Percentiles rank a stretch among this genome's conserved stretches.
phyloP scores from a whole-genome alignment of 2,113 vertebrate genomes.

The Oreamnos americanus region DNA sequence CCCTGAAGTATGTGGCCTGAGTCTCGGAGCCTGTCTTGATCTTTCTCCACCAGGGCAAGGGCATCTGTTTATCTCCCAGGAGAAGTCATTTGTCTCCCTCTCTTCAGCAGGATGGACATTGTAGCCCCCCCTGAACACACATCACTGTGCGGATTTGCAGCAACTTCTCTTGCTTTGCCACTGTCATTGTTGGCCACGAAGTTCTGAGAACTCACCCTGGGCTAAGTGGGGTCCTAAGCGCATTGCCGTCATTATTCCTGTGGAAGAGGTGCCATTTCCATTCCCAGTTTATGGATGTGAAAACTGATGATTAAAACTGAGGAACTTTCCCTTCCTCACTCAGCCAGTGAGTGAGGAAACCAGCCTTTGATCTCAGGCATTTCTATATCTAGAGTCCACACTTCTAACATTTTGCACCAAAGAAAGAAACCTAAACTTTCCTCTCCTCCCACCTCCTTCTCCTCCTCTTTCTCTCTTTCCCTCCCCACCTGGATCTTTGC shows the following conservation, averaged over 20 bases:
- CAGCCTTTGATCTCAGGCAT: not conserved
- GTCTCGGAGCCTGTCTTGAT: not conserved
- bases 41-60: not conserved
- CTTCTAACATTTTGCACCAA: not conserved
- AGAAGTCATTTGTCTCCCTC: not conserved
- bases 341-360: not conserved
- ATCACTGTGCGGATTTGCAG: not conserved
- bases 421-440: not conserved
- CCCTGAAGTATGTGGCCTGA: too few species aligned
- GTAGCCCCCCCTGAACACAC: not conserved
- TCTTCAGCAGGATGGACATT: not conserved
- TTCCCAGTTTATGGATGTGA: not conserved
- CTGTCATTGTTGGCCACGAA: not conserved
- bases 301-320: not conserved
- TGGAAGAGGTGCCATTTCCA: not conserved
- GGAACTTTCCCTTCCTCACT: not conserved
- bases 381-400: not conserved
- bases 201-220: not conserved
- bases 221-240: rapidly evolving
- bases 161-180: rapidly evolving
- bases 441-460: too few species aligned
- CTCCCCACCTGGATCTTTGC: not conserved
- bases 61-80: not conserved
- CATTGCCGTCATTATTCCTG: not conserved
- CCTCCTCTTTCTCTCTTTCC: not conserved